Percentiles rank a stretch among this genome's conserved stretches.
These are phyloP conservation scores for Malacoraja senta DNA, from an alignment of 2,797 vertebrate species.

Conservation along the genomic window DNA sequence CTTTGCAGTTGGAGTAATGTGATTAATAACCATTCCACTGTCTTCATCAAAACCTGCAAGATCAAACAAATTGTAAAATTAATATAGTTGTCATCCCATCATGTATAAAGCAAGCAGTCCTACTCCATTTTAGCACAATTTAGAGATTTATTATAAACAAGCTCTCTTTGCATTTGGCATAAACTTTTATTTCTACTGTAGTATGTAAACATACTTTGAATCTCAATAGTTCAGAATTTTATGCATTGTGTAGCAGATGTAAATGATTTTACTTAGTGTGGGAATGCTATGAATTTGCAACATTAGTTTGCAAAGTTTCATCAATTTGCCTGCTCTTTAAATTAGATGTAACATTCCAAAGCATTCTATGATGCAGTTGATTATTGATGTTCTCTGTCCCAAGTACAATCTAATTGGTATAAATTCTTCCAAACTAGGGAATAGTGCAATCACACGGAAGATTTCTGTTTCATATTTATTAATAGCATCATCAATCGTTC, in stretches of 20 bases:
- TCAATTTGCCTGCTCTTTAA: neutral
- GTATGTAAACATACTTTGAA: neutral
- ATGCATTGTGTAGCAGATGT: neutral
- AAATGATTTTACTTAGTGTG: neutral
- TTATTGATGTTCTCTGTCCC: neutral
- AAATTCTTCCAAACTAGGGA: neutral
- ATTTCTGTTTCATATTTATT: neutral
- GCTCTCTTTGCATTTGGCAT: neutral
- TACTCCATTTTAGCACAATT: neutral
- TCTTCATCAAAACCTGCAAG: conserved; percentile 74
- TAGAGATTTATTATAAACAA: neutral
- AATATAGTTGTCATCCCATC: conserved; percentile 18
- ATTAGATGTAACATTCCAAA: neutral
- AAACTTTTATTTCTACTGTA: neutral
- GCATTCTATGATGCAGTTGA: neutral
- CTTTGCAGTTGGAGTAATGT: conserved; percentile 63
- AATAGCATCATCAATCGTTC: neutral
- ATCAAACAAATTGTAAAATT: conserved; percentile 16
- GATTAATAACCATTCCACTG: conserved; percentile 76
- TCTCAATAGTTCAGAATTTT: neutral
- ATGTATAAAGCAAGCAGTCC: neutral
- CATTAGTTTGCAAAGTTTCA: neutral
- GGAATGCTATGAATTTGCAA: neutral
- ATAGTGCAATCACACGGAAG: neutral
- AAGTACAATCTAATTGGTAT: neutral